A percentile compares a stretch with the other conserved stretches of the same genome.
Evolutionary conservation across 2,888 invertebrate species (phyloP).

Genomic region (Pilophorus perplexus): DNA sequence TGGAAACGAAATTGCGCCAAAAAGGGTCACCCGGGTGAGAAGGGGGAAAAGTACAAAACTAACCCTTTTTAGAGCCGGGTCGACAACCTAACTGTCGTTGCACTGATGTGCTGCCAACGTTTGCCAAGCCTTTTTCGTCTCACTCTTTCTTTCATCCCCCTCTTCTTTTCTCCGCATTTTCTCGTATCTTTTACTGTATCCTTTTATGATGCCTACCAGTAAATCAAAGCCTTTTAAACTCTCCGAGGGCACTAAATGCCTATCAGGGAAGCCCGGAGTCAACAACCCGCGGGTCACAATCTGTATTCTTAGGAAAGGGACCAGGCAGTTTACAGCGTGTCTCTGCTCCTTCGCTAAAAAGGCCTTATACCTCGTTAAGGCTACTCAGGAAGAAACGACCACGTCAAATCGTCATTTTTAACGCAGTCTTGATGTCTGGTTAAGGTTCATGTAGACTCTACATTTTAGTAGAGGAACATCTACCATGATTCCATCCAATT

Average conservation of each 20-base stretch:
- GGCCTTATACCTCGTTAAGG: too few species aligned
- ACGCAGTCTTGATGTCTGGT: too few species aligned
- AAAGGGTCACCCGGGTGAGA: background rate
- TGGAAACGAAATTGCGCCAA: slow-evolving; percentile 5
- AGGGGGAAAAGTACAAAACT: background rate
- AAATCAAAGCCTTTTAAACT: slow-evolving; percentile 28
- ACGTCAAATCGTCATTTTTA: too few species aligned
- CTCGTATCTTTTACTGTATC: background rate
- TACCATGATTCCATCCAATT: too few species aligned
- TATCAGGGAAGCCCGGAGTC: slow-evolving; percentile 12
- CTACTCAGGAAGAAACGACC: too few species aligned
- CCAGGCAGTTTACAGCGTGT: too few species aligned
- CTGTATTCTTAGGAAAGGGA: slow-evolving; percentile 8
- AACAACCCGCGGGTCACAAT: slow-evolving; percentile 21
- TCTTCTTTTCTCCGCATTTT: background rate
- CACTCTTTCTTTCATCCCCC: too few species aligned
- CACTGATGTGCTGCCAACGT: too few species aligned
- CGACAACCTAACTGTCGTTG: slow-evolving; percentile 15
- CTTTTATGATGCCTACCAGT: slow-evolving; percentile 32
- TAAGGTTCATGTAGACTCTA: too few species aligned
- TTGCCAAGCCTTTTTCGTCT: too few species aligned
- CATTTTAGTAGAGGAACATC: too few species aligned
- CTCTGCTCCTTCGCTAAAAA: too few species aligned
- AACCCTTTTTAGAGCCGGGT: slow-evolving; percentile 20
- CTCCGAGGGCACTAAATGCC: slow-evolving; percentile 19